Percentiles rank a stretch among this genome's conserved stretches.
Evolutionary conservation across 2,113 vertebrate genomes (phyloP).

Genomic region (Mesoclemmys tuberculata): DNA sequence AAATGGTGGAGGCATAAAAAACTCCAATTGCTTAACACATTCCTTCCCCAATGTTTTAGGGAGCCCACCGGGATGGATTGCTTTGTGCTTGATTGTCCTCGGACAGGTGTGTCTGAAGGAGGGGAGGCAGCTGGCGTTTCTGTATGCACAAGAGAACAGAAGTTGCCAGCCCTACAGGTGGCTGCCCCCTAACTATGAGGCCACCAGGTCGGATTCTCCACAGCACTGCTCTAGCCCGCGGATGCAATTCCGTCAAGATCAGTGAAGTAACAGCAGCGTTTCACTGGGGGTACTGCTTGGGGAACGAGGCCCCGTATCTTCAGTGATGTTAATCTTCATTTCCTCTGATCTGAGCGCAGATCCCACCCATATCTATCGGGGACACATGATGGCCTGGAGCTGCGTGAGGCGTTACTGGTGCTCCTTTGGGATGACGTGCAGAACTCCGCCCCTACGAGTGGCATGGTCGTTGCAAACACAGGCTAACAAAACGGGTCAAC

Average conservation of each 20-base stretch:
- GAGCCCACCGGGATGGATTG: not conserved
- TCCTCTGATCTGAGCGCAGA: not conserved
- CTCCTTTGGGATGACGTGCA: not conserved
- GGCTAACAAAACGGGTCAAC: not conserved
- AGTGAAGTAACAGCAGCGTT: not conserved
- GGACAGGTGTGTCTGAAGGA: not conserved
- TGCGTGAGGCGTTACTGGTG: not conserved
- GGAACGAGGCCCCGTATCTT: not conserved
- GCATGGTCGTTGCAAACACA: fast-evolving
- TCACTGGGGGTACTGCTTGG: fast-evolving
- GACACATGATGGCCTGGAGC: not conserved
- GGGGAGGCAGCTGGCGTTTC: not conserved
- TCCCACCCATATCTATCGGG: not conserved
- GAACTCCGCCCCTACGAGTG: not conserved
- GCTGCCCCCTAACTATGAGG: too few species aligned
- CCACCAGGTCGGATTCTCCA: not conserved
- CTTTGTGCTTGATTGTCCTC: not conserved
- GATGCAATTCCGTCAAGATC: not conserved
- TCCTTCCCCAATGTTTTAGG: not conserved
- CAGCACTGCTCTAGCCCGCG: not conserved
- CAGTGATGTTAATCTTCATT: not conserved
- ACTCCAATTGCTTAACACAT: not conserved
- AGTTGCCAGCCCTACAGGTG: too few species aligned
- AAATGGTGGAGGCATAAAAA: not conserved
- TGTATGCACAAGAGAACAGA: not conserved